A percentile compares a stretch with the other conserved stretches of the same genome.
These are phyloP conservation scores for Phrynosoma platyrhinos DNA, from an alignment of 2,113 vertebrate genomes.

Conservation along the genomic window DNA sequence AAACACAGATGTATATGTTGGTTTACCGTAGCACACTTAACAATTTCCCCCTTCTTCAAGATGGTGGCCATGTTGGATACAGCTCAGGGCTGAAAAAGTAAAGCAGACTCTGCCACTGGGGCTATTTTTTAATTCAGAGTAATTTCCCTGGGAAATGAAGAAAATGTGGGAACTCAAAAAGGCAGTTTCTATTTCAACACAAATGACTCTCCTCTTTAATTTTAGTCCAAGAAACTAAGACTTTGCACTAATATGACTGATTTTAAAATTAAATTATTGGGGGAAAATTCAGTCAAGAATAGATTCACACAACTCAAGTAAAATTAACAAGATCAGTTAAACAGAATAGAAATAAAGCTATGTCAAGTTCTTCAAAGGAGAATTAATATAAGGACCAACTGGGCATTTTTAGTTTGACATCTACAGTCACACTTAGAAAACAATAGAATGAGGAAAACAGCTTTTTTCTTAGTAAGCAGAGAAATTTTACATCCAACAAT, in stretches of 20 bases:
- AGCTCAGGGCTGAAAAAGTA: not conserved
- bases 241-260: not conserved
- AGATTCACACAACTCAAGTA: constrained; percentile 19
- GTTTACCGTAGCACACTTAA: not conserved
- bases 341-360: constrained; percentile 48
- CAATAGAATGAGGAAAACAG: constrained; percentile 41
- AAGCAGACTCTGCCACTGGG: not conserved
- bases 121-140: not conserved
- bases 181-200: accelerated
- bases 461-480: not conserved
- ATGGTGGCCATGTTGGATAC: too few species aligned
- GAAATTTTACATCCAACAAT: constrained; percentile 5
- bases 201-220: not conserved
- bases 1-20: not conserved
- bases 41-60: not conserved
- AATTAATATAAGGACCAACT: constrained; percentile 57
- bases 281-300: constrained; percentile 25
- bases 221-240: constrained; percentile 33
- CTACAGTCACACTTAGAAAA: constrained; percentile 50
- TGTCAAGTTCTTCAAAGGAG: not conserved
- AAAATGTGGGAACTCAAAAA: not conserved
- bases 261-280: not conserved
- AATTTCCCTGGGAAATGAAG: not conserved
- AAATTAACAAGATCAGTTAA: constrained; percentile 66
- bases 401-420: constrained; percentile 68